Base-by-base conservation (phyloP, 2,888 invertebrate genomes). In the Drosophila gaucha region DNA sequence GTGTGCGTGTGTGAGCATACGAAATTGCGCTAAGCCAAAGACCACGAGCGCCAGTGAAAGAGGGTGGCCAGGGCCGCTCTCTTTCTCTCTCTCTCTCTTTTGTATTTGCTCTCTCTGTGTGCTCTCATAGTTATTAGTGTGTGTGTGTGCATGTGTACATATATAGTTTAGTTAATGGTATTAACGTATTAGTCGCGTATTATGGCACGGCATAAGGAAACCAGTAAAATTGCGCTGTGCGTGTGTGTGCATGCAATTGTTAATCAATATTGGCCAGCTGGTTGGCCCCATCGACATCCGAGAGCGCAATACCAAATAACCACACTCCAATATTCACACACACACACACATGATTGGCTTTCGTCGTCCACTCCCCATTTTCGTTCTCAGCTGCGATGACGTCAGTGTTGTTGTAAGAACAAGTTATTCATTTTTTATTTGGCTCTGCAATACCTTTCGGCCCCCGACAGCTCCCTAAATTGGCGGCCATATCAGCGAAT, bases 311-410 rank as follows among this genome's bases (percentile, higher is more conserved):
- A 56, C 55, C 47, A 49, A 35, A 49, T 49, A 35, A 18, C 44
- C 24, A 18, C 8, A 36, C 22, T 31, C 20, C 9, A 18, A 43
- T 8, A 46, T 20, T 44, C 20, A n/a, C 12, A 41, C 43, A 59
- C 50, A 63, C 47, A 66, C 50, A 70, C 74, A 78, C 76, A 84
- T 71, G 83, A 88, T 73, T 75, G 71, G 71, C 57, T 80, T 65
- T 63, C 41, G 46, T 60, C 66, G 90, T 89, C 85, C 90, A 90
- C 90, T 90, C 90, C 90, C 90, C 84, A 75, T 59, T 88, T 90
- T 78, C 67, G 82, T 80, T 85, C 86, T 84, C 87, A 88, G 87
- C 86, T 85, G 78, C 66, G 87, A 86, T 84, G 83, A 80, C 83
- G 88, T 88, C 78, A 88, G 72, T 82, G 68, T 87, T 84, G 74